Evolutionary conservation across 1,140 invertebrate species (phyloP), one percentile per base, ranked within the genome.

Genomic region (Drosophila pseudoobscura): DNA sequence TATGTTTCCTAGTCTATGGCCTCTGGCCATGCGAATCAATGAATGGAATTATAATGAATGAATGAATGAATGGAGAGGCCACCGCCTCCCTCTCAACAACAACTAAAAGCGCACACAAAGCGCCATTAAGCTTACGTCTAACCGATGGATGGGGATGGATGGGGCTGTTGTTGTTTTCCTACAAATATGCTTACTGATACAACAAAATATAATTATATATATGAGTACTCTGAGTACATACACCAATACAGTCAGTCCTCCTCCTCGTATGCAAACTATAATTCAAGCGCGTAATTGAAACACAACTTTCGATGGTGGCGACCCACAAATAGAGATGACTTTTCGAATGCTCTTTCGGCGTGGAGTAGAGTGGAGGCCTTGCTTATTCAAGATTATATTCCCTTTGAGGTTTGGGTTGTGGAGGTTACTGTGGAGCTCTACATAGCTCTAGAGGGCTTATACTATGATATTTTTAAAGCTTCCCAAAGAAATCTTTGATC

Each of bases 31-130:
- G 63, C 72, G 64, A 71, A 83, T 83, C 79, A 78, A 84, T 84
- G 80, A 84, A 85, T 85, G 80, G 72, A 80, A 84, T 62, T 73
- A 61, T 52, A 53, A 62, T 49, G 65, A 75, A 60, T 62, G 60
- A 69, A 83, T 76, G 80, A 84, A 74, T 70, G 55, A 59, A 63
- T 56, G 52, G 26, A n/a, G 49, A 39, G 35, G 35, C 11, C 35
- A 13, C 35, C 3, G 35, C 35, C 35, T 31, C 8, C 22, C 24
- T 29, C 20, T 17, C 35, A 22, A 60, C 47, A 43, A 11, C 3
- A 13, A 39, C 29, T 29, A 20, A 84, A 82, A 61, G 69, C 29
- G 7, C 29, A 9, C 64, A 60, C 62, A 60, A 75, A 75, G 64
- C 74, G 54, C 57, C 74, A 83, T 78, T 75, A 66, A 65, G 64